Evolutionary conservation across 2,888 invertebrate species (phyloP).

Genomic region (Drosophila kanekoi): DNA sequence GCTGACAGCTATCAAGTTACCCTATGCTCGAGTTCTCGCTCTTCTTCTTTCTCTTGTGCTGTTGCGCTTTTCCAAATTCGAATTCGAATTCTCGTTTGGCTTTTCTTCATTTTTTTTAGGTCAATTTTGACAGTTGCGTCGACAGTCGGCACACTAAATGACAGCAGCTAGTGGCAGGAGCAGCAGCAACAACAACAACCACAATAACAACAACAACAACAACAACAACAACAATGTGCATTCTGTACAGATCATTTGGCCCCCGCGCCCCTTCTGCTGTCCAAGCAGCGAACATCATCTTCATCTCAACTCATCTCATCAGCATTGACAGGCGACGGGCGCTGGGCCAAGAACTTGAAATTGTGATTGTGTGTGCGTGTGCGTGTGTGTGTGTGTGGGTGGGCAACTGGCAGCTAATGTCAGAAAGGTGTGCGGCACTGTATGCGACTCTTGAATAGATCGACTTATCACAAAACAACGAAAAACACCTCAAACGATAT

Average conservation of each 20-base stretch:
- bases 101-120: constrained; percentile 64
- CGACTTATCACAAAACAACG: constrained; percentile 29
- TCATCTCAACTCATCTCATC: constrained; percentile 35
- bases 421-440: constrained; percentile 32
- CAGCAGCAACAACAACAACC: constrained; percentile 6
- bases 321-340: constrained; percentile 69
- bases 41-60: constrained; percentile 10
- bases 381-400: constrained; percentile 23
- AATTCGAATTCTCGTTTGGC: constrained; percentile 51
- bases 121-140: constrained; percentile 74
- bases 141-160: constrained; percentile 64
- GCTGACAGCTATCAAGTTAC: constrained; percentile 62
- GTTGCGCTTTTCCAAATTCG: constrained; percentile 56
- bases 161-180: constrained; percentile 52
- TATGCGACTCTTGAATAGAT: constrained; percentile 25
- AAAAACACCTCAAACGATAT: constrained; percentile 16
- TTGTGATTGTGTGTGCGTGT: constrained; percentile 25
- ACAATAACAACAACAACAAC: constrained; percentile 1
- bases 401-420: constrained; percentile 41
- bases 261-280: constrained; percentile 2
- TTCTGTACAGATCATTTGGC: constrained; percentile 40
- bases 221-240: constrained; percentile 16
- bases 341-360: constrained; percentile 79
- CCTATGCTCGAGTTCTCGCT: constrained; percentile 10
- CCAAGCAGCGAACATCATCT: constrained; percentile 27